Evolutionary conservation across 2,797 vertebrate species (phyloP).

Genomic region (Parauchenoglanis ngamensis): DNA sequence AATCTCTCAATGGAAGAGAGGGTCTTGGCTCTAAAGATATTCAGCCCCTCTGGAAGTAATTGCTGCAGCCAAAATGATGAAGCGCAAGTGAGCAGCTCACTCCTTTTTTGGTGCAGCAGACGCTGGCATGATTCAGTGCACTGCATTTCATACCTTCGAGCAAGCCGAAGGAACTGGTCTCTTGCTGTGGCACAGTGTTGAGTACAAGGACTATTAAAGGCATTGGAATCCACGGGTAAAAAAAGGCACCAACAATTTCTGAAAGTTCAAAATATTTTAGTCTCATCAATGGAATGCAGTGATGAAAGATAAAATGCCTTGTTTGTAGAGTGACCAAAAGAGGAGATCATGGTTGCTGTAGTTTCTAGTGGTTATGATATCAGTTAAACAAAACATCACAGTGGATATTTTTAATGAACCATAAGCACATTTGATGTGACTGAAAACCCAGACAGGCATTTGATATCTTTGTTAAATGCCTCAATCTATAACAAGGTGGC

Average conservation of each 20-base stretch:
- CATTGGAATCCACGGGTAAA: conserved; percentile 31
- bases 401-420: neutral
- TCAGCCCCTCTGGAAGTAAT: conserved; percentile 41
- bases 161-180: conserved; percentile 38
- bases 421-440: neutral
- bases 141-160: conserved; percentile 36
- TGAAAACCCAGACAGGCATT: neutral
- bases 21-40: conserved; percentile 53
- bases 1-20: conserved; percentile 47
- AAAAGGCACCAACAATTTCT: neutral
- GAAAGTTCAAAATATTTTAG: conserved; percentile 38
- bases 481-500: neutral
- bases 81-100: conserved; percentile 50
- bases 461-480: neutral
- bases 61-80: conserved; percentile 53
- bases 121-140: conserved; percentile 47
- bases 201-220: conserved; percentile 37
- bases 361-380: neutral
- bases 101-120: conserved; percentile 66
- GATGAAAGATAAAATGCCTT: conserved; percentile 36
- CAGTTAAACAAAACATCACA: neutral
- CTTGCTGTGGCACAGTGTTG: conserved; percentile 31
- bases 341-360: conserved; percentile 7
- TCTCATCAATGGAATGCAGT: conserved; percentile 39
- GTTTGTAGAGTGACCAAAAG: conserved; percentile 34